Base-by-base conservation (phyloP, 2,888 invertebrate species). In the Drosophila fungiperda region DNA sequence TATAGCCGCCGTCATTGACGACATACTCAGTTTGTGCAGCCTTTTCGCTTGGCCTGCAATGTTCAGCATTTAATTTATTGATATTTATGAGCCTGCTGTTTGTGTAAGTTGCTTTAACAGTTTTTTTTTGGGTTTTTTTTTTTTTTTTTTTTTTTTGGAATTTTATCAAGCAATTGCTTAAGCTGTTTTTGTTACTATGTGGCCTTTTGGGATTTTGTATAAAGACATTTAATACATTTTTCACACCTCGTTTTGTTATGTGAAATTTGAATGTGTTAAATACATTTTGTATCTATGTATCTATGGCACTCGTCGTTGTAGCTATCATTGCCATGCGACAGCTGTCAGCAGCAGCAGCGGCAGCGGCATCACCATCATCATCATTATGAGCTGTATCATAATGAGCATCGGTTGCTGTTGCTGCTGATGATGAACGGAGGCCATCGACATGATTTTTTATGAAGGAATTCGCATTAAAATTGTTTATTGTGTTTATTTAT, bases 401-500 rank as follows among this genome's bases (percentile, higher is more conserved):
- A 57, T 53, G 52, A 48, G 52, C 36, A 65, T 49, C 20, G 64
- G 36, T 66, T 64, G 33, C 55, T 62, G 49, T 33, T 52, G 9
- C 7, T 52, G 48, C 8, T 65, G 57, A 65, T 69, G 67, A 67
- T 67, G 52, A 64, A 53, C 59, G 52, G 45, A 45, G 75, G 59
- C 74, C 40, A 68, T 54, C 73, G 54, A 72, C 54, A 68, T 82
- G 76, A 78, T 68, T 85, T 89, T 89, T 89, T 76, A 78, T 89
- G 78, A 82, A 89, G 72, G 90, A 86, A 86, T 86, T 86, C 86
- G 88, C 86, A 86, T 88, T 86, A 90, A 86, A 90, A 88, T 83
- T 83, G 90, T 86, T 88, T 83, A 90, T 83, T 90, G 83, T 86
- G 86, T 89, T 89, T 85, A 85, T 89, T 89, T 89, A 85, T 86